Evolutionary conservation across 1,140 invertebrate species (phyloP), one percentile per base, ranked within the genome.

Genomic region (Drosophila tsacasi): DNA sequence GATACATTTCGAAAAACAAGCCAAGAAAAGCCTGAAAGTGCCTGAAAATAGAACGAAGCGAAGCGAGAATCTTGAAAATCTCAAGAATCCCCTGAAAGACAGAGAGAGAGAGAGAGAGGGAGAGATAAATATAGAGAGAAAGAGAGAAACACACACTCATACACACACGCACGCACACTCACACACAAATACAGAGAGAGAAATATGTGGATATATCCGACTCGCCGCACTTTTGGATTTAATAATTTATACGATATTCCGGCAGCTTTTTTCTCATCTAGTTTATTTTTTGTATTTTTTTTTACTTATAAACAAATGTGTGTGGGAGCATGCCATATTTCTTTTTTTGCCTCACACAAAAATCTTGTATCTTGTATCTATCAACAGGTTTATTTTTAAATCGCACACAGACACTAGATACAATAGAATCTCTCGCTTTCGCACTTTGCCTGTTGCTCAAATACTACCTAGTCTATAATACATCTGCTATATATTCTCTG

Each of bases 41-140:
- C 72, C 81, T 74, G 64, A 83, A 85, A 86, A 86, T 86, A 86
- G 83, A 86, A 76, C 71, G 47, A 47, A 79, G 58, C 65, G 44
- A 83, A 67, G 67, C 60, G 39, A 73, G 46, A 61, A 47, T 23
- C 13, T 46, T 15, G 21, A 46, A 19, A 46, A 42, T 32, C 8
- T 37, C 52, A 37, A 30, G 32, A 57, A 58, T 49, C 35, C 27
- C 35, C 37, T 39, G 32, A 55, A 21, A 71, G 46, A 61, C 6
- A 9, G 27, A 50, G 35, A 13, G 27, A 49, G 50, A 39, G 32
- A 54, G 32, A 58, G 27, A 25, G 52, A 13, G 27, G 25, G 50
- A 47, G 32, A 54, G 40, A 68, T 6, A 30, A 1, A 32, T 32
- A 62, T 0, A 37, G 19, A 55, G 19, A 27, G 17, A 10, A 2